Conservation (phyloP, 30 jellyfish, hydroid and myxozoan species). For the Cassiopea andromeda region DNA sequence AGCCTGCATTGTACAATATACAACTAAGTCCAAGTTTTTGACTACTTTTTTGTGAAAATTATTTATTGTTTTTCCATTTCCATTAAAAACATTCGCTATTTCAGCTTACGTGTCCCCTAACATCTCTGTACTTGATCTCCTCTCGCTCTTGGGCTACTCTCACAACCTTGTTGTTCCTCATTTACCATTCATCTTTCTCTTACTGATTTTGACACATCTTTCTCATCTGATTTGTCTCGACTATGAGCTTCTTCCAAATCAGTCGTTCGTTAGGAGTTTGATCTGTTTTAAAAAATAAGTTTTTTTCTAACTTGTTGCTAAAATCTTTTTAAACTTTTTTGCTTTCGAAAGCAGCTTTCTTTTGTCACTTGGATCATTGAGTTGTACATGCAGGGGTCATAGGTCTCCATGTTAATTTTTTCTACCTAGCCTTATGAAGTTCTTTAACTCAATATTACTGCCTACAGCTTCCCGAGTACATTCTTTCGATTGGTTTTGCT, state of each 20-base stretch:
- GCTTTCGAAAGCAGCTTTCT: slow-evolving; percentile 42
- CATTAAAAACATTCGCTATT: not conserved
- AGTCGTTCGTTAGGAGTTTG: slow-evolving; percentile 47
- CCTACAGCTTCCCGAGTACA: slow-evolving; percentile 24
- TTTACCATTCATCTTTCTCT: slow-evolving; percentile 41
- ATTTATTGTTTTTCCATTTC: not conserved
- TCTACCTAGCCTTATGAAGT: slow-evolving; percentile 30
- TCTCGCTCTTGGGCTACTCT: slow-evolving; percentile 35
- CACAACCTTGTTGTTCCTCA: slow-evolving; percentile 56
- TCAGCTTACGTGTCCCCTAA: not conserved
- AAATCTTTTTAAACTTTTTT: slow-evolving; percentile 15
- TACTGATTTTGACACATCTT: slow-evolving; percentile 41
- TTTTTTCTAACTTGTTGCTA: slow-evolving; percentile 26
- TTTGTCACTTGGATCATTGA: slow-evolving; percentile 30
- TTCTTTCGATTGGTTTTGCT: slow-evolving; percentile 8
- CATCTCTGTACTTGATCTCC: slow-evolving; percentile 14
- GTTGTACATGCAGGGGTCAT: slow-evolving; percentile 12
- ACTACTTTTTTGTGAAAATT: not conserved
- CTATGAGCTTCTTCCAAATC: slow-evolving; percentile 35
- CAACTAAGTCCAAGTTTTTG: not conserved
- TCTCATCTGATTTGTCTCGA: slow-evolving; percentile 46
- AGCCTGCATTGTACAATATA: slow-evolving; percentile 29
- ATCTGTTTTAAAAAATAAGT: slow-evolving; percentile 45
- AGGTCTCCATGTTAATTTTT: slow-evolving; percentile 35
- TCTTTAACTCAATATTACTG: slow-evolving; percentile 21